Percentiles rank a stretch among this genome's conserved stretches.
phyloP scores from a whole-genome alignment of 2,113 vertebrate species.

The Nanger granti region DNA sequence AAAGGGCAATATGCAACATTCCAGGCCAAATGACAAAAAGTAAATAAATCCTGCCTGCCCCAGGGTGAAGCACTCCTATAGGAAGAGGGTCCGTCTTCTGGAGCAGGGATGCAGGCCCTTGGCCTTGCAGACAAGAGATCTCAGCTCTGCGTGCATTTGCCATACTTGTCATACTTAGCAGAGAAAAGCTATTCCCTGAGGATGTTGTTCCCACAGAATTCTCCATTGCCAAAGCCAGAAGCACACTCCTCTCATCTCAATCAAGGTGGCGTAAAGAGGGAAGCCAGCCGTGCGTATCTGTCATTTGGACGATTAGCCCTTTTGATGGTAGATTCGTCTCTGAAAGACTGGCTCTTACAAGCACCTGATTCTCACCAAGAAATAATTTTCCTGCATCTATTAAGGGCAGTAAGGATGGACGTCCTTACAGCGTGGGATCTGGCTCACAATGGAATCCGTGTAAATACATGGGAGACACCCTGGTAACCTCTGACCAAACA shows the following conservation, averaged over 20 bases:
- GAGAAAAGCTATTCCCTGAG: constrained; percentile 69
- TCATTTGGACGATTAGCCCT: constrained; percentile 69
- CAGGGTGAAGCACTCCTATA: background rate
- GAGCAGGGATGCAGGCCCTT: background rate
- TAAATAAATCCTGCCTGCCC: constrained; percentile 13
- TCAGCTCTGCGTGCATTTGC: constrained; percentile 64
- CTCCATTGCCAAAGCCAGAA: constrained; percentile 65
- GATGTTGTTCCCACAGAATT: constrained; percentile 72
- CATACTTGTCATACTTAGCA: constrained; percentile 67
- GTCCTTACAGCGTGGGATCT: constrained; percentile 34
- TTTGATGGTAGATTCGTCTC: constrained; percentile 51
- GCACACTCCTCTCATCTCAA: constrained; percentile 64
- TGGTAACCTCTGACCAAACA: background rate
- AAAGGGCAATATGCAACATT: background rate
- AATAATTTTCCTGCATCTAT: constrained; percentile 64
- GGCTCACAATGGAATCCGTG: constrained; percentile 40
- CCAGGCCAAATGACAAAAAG: background rate
- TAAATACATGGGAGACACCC: constrained; percentile 1
- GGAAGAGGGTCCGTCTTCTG: background rate
- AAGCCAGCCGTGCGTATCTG: constrained; percentile 66
- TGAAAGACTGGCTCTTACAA: constrained; percentile 59
- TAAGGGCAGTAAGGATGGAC: constrained; percentile 48
- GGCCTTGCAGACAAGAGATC: constrained; percentile 40
- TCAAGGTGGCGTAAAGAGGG: constrained; percentile 67
- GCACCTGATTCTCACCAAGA: constrained; percentile 64